Base-by-base conservation (phyloP, 2,113 vertebrate genomes). In the Andinoacara biseriatus region DNA sequence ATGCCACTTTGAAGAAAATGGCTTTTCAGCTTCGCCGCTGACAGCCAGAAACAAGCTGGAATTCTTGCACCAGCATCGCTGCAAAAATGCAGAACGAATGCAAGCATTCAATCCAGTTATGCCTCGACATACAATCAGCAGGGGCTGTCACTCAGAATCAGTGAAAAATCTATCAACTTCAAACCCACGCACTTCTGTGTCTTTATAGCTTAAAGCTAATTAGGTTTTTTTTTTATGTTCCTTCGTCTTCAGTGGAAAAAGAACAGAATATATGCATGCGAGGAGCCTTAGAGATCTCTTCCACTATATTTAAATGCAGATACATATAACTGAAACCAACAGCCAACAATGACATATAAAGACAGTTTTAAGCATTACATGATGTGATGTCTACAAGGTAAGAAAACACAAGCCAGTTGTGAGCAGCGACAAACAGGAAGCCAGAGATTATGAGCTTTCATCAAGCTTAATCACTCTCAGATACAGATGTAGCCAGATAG, bases 401-500 rank as follows among this genome's bases (percentile, higher is more conserved):
- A 72, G 43, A 72, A 4, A 78, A 80, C 84, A 46, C 56, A 60
- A 65, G 80, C 18, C 60, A 43, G 62, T 59, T 85, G 76, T 80
- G 57, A 60, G 58, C 43, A 38, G 75, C 78, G 86, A 90, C 81
- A 93, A 87, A 88, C 78, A 78, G 18, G 35, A 77, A 83, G 69
- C 58, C n/a, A 17, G 76, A 91, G 82, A 87, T 93, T 84, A 89
- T n/a, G 59, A 82, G 87, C 82, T 85, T 88, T 87, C 81, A 82
- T 90, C 82, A n/a, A 69, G 80, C 31, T 72, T 89, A 93, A 91
- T 91, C 89, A 75, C 87, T 87, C 18, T 61, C n/a, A 38, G 65
- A 56, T 76, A 52, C 69, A 88, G 81, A 86, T 86, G 76, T 69
- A 59, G 65, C 26, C 82, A 80, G 91, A 94, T 93, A 89, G 82